Evolutionary conservation across 2,113 vertebrate genomes (phyloP), one percentile per base, ranked within the genome.

Genomic region (Colossoma macropomum): DNA sequence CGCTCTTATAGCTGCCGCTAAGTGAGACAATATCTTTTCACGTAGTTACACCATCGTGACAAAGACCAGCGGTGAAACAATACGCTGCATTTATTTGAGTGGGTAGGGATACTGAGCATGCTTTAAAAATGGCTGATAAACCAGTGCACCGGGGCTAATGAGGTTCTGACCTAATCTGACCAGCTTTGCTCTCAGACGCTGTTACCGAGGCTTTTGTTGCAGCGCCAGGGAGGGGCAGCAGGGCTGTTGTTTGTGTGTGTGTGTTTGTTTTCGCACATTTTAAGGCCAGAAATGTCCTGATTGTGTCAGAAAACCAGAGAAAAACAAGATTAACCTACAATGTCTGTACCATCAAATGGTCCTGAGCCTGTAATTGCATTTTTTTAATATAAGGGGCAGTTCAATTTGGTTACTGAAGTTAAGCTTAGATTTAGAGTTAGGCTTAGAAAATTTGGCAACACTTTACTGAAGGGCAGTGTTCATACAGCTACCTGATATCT

Each of bases 141-240:
- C 52, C 74, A 83, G 45, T 32, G 56, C 28, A 1, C 48, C 28
- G 54, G 19, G 50, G 73, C 50, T 76, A 76, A 82, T 82, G 73
- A 76, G 66, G 73, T 54, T 56, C 73, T 82, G 73, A 69, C 80
- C 80, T 76, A 82, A 75, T 82, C 30, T 60, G n/a, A 38, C 17
- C 17, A 38, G 28, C 34, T 4, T 15, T 11, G 52, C 52, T 73
- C 23, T 12, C n/a, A 30, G 21, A 27, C 60, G 54, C 50, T 79
- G 75, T 75, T 27, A 75, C 63, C 38, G 17, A 60, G 56, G 38
- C 23, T 76, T 75, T 71, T 75, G 41, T 75, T 70, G 65, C 52
- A 63, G 30, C 12, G 48, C 27, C 28, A 23, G 45, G 30, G 21
- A 45, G 59, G 68, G 45, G 72, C 45, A 66, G 45, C 60, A 15